A percentile compares a stretch with the other conserved stretches of the same genome.
phyloP scores from a whole-genome alignment of 2,113 vertebrate species.

The Nesospiza acunhae region DNA sequence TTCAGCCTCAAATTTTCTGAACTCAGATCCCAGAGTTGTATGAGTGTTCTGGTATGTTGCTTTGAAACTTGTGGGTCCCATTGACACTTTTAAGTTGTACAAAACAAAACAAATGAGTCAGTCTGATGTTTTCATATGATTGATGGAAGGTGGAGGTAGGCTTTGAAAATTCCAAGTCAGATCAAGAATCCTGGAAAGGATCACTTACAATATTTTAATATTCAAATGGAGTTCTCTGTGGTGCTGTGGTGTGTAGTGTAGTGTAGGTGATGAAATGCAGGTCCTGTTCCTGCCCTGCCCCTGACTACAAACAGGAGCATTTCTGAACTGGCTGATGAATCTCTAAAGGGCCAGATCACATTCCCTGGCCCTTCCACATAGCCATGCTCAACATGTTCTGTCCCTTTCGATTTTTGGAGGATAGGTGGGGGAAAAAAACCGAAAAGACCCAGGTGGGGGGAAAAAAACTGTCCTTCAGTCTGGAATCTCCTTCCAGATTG shows the following conservation, averaged over 20 bases:
- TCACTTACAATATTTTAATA: background rate
- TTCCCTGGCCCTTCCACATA: background rate
- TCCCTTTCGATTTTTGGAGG: background rate
- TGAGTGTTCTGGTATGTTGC: background rate
- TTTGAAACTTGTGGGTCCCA: background rate
- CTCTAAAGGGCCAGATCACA: background rate
- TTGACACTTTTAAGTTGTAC: background rate
- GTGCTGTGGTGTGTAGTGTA: background rate
- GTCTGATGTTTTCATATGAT: background rate
- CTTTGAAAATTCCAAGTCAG: background rate
- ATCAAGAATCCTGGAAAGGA: background rate
- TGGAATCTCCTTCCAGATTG: background rate
- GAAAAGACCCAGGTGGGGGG: background rate
- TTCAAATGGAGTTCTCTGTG: background rate
- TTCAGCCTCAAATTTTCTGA: too few species aligned
- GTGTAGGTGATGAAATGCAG: background rate
- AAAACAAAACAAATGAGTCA: background rate
- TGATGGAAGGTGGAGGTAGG: background rate
- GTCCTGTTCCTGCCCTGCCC: background rate
- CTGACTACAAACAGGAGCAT: background rate
- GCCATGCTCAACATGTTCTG: background rate
- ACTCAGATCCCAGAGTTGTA: background rate
- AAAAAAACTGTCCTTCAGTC: too few species aligned
- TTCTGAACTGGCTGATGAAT: background rate
- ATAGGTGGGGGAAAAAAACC: accelerated